phyloP scores from a whole-genome alignment of 2,888 invertebrate species.

The Cephus nigrinus region DNA sequence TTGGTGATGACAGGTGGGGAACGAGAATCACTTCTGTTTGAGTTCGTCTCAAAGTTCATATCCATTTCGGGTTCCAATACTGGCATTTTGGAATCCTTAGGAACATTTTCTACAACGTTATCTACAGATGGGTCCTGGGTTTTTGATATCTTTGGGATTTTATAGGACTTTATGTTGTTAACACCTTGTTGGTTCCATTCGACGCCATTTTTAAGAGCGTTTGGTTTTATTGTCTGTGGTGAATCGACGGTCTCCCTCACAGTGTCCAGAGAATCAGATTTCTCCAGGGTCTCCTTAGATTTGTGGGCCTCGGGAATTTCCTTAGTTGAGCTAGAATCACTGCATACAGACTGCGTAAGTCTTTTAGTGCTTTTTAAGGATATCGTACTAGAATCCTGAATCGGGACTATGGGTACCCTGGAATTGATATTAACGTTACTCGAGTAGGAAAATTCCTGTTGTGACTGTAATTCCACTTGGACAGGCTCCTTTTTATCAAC shows the following conservation, averaged over 20 bases:
- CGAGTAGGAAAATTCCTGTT: neutral
- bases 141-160: conserved; percentile 33
- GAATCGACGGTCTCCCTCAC: neutral
- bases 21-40: conserved; percentile 53
- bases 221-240: neutral
- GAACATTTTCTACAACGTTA: neutral
- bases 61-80: conserved; percentile 50
- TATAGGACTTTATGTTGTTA: conserved; percentile 31
- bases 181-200: neutral
- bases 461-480: neutral
- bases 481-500: neutral
- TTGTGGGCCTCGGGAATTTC: neutral
- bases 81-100: conserved; percentile 54
- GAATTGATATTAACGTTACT: neutral
- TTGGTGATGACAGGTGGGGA: conserved; percentile 61
- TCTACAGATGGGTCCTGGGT: conserved; percentile 12
- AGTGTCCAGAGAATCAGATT: neutral
- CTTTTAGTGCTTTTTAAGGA: neutral
- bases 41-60: conserved; percentile 38
- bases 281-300: neutral
- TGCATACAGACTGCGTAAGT: neutral
- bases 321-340: neutral
- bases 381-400: neutral
- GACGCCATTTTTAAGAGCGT: neutral
- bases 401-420: neutral